Evolutionary conservation across 30 jellyfish, hydroid and myxozoan species (phyloP), one percentile per base, ranked within the genome.

Genomic region (Phacellophora camtschatica): DNA sequence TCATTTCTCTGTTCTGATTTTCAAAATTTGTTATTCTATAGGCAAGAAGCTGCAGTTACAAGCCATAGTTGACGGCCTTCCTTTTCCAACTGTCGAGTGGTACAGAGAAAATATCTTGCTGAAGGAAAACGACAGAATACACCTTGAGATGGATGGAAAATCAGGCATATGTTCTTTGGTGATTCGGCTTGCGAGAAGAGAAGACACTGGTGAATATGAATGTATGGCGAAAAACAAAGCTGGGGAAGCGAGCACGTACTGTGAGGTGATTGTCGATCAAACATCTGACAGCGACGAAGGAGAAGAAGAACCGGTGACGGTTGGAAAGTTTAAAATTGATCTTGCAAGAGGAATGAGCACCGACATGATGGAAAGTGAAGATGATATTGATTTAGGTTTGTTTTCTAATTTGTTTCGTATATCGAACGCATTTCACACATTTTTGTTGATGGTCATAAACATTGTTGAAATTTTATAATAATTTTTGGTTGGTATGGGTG

Each of bases 221-320:
- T 87, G 97, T 70, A 88, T 87, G 81, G 99, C 99, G 23, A 83
- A 82, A 88, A 94, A 94, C 88, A 81, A 69, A 49, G 88, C 88
- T n/a, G 95, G 98, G 19, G 98, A 90, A 66, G 92, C 98, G 16
- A 90, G 98, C 74, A 90, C 92, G 37, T 90, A 88, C 29, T 90
- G 98, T 58, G 98, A 90, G 59, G 88, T 84, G 10, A 51, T 55
- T 36, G 62, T 84, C 30, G 94, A 69, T 50, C 91, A 66, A 32
- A 3, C 23, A 3, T 77, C 90, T 2, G 91, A 80, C 27, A 66
- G 84, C 27, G 84, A 64, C 37, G 58, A 61, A 0, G 30, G 22
- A 32, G 74, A 37, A 16, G 69, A 59, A 24, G 62, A 24, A 51
- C 51, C 69, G 18, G 79, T 37, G 62, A 81, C 41, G 69, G 46